Percentiles rank a stretch among this genome's conserved stretches.
These are phyloP conservation scores for Holacanthella duospinosa DNA, from an alignment of 2,888 invertebrate species.

Conservation along the genomic window DNA sequence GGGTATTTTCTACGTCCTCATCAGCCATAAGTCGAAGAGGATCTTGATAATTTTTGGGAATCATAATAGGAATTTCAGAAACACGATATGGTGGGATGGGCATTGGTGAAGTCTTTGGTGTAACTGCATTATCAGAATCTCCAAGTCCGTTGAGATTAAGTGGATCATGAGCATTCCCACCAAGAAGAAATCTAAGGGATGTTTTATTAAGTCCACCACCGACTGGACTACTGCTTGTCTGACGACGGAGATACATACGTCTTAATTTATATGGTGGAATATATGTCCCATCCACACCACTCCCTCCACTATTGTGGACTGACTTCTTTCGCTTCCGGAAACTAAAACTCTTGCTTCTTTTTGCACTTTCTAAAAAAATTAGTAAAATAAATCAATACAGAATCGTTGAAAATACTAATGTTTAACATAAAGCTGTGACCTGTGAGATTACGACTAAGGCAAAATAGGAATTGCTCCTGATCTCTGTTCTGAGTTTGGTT, in stretches of 20 bases:
- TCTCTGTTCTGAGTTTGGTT: too few species aligned
- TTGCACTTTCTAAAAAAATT: background rate
- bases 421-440: too few species aligned
- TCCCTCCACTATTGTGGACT: background rate
- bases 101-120: slow-evolving; percentile 83
- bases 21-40: slow-evolving; percentile 60
- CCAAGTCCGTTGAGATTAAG: slow-evolving; percentile 81
- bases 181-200: slow-evolving; percentile 65
- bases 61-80: slow-evolving; percentile 75
- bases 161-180: slow-evolving; percentile 91
- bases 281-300: background rate
- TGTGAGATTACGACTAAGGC: too few species aligned
- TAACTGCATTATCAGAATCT: slow-evolving; percentile 59
- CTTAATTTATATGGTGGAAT: background rate
- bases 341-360: too few species aligned
- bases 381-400: background rate
- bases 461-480: too few species aligned
- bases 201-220: background rate
- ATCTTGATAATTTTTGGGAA: slow-evolving; percentile 84
- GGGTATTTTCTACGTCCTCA: slow-evolving; percentile 14
- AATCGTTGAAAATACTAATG: too few species aligned
- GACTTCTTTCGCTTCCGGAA: background rate
- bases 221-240: background rate
- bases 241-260: background rate
- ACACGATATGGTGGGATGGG: slow-evolving; percentile 69